Percentiles rank a stretch among this genome's conserved stretches.
Conservation (phyloP, 1,140 invertebrate species). For the Cotesia glomerata region DNA sequence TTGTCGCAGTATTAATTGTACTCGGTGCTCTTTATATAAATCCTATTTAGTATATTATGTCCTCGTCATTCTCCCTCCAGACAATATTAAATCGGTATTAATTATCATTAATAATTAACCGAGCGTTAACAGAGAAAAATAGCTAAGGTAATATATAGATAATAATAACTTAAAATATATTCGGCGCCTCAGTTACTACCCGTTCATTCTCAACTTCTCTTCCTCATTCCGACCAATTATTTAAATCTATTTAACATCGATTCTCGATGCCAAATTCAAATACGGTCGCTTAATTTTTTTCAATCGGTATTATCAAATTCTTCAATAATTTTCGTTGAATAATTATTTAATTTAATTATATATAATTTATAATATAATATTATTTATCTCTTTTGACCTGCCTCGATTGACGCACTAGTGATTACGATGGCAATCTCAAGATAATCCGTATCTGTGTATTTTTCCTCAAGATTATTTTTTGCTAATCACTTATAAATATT, state of each 20-base stretch:
- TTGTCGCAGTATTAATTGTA: slow-evolving; percentile 4
- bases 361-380: too few species aligned
- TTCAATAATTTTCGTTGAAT: too few species aligned
- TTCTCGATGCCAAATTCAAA: too few species aligned
- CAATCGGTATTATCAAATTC: too few species aligned
- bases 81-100: slow-evolving; percentile 37
- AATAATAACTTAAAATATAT: slow-evolving; percentile 9
- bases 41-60: background rate
- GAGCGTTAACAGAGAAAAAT: slow-evolving; percentile 19
- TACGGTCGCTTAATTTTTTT: too few species aligned
- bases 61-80: background rate
- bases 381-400: background rate
- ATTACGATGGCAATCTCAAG: background rate
- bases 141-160: background rate
- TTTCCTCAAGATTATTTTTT: too few species aligned
- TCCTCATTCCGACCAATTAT: too few species aligned
- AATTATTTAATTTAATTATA: too few species aligned
- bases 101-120: slow-evolving; percentile 42
- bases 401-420: background rate
- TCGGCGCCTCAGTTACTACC: background rate
- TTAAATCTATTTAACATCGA: too few species aligned
- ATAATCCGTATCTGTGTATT: background rate
- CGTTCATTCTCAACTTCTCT: too few species aligned
- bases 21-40: too few species aligned
- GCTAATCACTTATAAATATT: too few species aligned